phyloP scores from a whole-genome alignment of 2,888 invertebrate genomes.

The Amphimallon solstitiale region DNA sequence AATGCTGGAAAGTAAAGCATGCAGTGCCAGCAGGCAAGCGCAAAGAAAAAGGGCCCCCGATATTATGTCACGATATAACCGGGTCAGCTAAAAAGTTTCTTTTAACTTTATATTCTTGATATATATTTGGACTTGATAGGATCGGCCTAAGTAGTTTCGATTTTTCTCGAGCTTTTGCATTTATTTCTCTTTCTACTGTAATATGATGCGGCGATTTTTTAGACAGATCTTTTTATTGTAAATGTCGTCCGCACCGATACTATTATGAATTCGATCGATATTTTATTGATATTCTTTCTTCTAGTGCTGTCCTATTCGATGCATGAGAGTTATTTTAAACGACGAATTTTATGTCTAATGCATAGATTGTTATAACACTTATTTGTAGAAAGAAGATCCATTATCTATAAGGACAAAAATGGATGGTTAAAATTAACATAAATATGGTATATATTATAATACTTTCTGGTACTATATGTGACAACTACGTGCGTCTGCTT shows the following conservation, averaged over 20 bases:
- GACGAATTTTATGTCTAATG: no score
- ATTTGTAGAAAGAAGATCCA: no score
- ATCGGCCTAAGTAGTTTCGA: constrained; percentile 35
- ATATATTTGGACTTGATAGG: constrained; percentile 34
- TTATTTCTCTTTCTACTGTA: constrained; percentile 33
- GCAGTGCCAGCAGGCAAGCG: constrained; percentile 5
- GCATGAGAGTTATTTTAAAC: no score
- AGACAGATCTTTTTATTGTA: not conserved
- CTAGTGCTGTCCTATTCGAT: no score
- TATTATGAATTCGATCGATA: no score
- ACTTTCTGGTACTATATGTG: no score
- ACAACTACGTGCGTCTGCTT: no score
- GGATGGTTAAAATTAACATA: no score
- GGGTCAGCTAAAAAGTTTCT: constrained; percentile 37
- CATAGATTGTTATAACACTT: no score
- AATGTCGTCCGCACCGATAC: not conserved
- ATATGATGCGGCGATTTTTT: constrained; percentile 27
- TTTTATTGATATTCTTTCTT: no score
- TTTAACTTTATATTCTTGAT: constrained; percentile 34
- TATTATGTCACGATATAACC: constrained; percentile 21
- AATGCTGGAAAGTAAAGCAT: constrained; percentile 1
- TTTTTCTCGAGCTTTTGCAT: constrained; percentile 26
- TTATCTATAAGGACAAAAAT: no score
- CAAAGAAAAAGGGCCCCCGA: not conserved
- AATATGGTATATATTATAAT: no score